A percentile compares a stretch with the other conserved stretches of the same genome.
Evolutionary conservation across 2,888 invertebrate genomes (phyloP).

Genomic region (Trichacis sp.): DNA sequence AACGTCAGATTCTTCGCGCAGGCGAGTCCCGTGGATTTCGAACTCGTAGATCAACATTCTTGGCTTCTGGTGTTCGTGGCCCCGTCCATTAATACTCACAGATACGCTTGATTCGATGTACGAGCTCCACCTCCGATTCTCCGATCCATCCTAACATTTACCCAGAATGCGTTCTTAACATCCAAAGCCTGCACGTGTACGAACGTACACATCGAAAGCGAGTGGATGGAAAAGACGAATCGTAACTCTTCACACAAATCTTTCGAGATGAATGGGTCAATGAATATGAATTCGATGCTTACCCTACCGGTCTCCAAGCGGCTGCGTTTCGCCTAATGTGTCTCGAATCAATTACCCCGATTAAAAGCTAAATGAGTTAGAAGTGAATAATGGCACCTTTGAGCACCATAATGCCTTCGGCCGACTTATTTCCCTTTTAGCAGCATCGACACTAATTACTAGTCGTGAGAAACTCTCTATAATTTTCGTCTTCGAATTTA

Average conservation of each 20-base stretch:
- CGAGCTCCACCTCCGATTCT: slow-evolving; percentile 6
- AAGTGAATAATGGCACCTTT: slow-evolving; percentile 38
- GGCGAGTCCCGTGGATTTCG: slow-evolving; percentile 37
- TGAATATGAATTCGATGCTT: slow-evolving; percentile 47
- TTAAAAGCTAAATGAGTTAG: slow-evolving; percentile 45
- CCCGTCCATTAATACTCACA: slow-evolving; percentile 32
- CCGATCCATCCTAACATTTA: slow-evolving; percentile 21
- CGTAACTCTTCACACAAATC: slow-evolving; percentile 44
- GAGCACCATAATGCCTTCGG: slow-evolving; percentile 25
- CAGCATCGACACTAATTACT: slow-evolving; percentile 30
- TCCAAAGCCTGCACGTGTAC: slow-evolving; percentile 6
- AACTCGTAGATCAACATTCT: slow-evolving; percentile 59
- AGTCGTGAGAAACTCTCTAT: slow-evolving; percentile 28
- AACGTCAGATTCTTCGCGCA: slow-evolving; percentile 28
- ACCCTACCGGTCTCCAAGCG: slow-evolving; percentile 27
- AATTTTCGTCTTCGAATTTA: slow-evolving; percentile 28
- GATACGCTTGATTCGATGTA: slow-evolving; percentile 4
- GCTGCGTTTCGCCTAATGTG: slow-evolving; percentile 43
- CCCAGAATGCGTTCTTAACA: slow-evolving; percentile 16
- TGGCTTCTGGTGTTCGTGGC: slow-evolving; percentile 52
- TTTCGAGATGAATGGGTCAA: slow-evolving; percentile 49
- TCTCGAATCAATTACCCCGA: slow-evolving; percentile 45
- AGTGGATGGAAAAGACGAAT: slow-evolving; percentile 20
- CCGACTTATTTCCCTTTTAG: slow-evolving; percentile 34
- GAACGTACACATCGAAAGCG: slow-evolving; percentile 5